Percentiles rank a stretch among this genome's conserved stretches.
These are phyloP conservation scores for Chrysoperla carnea DNA, from an alignment of 1,140 invertebrate species.

Conservation along the genomic window DNA sequence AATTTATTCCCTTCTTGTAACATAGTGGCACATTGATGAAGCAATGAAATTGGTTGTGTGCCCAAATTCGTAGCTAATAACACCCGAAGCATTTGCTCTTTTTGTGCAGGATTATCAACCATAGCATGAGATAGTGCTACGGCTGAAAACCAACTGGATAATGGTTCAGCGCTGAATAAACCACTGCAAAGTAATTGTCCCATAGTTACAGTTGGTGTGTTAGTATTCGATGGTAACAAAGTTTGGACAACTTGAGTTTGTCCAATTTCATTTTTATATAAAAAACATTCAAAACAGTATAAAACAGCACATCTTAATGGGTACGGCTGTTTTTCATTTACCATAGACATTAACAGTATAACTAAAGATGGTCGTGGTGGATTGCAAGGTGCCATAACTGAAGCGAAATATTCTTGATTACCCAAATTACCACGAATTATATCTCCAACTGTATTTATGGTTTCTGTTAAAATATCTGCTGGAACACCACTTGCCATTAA, in stretches of 20 bases:
- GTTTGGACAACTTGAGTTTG: constrained; percentile 82
- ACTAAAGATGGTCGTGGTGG: constrained; percentile 87
- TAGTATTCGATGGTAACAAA: constrained; percentile 43
- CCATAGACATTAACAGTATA: constrained; percentile 94
- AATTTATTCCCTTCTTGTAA: constrained; percentile 72
- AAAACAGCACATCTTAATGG: constrained; percentile 81
- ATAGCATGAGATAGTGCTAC: constrained; percentile 81
- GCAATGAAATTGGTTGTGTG: constrained; percentile 66
- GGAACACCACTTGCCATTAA: constrained; percentile 94
- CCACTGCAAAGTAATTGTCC: constrained; percentile 88
- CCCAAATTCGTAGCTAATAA: constrained; percentile 75
- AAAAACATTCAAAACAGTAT: constrained; percentile 93
- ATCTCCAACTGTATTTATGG: constrained; percentile 89
- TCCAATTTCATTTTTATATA: constrained; percentile 83
- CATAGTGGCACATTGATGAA: constrained; percentile 72
- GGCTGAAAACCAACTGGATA: constrained; percentile 96
- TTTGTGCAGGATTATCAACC: constrained; percentile 76
- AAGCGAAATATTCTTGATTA: constrained; percentile 87
- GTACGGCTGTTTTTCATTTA: constrained; percentile 95
- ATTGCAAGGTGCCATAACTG: constrained; percentile 80
- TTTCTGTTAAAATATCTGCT: constrained; percentile 88
- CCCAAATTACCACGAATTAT: constrained; percentile 75
- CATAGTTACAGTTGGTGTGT: constrained; percentile 33
- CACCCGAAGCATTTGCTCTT: constrained; percentile 85
- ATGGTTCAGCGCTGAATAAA: constrained; percentile 72